A percentile compares a stretch with the other conserved stretches of the same genome.
These are phyloP conservation scores for Ambastaia sidthimunki DNA, from an alignment of 2,797 vertebrate genomes.

Conservation along the genomic window DNA sequence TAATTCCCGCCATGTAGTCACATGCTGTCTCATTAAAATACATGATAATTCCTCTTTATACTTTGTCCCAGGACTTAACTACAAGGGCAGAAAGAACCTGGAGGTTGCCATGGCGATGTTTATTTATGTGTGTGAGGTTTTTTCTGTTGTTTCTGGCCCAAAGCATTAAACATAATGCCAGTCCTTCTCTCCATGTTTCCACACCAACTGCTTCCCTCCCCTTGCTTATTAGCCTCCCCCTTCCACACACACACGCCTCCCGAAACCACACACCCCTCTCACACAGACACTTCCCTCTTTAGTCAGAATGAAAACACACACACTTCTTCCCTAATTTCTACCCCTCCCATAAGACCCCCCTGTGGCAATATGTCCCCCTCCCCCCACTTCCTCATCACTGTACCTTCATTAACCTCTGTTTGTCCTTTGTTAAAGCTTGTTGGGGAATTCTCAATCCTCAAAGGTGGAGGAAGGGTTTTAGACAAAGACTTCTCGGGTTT, in stretches of 20 bases:
- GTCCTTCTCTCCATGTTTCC: constrained; percentile 14
- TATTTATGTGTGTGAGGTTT: constrained; percentile 34
- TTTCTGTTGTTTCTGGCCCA: constrained; percentile 18
- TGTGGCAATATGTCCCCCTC: constrained; percentile 18
- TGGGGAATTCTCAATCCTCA: constrained; percentile 25
- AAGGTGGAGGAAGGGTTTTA: constrained; percentile 29
- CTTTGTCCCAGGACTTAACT: constrained; percentile 42
- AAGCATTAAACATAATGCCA: constrained; percentile 39
- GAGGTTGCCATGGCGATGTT: constrained; percentile 63
- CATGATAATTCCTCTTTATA: constrained; percentile 67
- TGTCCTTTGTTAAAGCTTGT: constrained; percentile 33
- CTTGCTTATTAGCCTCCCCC: neutral
- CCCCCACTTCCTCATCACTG: constrained; percentile 38
- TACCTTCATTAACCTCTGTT: constrained; percentile 32
- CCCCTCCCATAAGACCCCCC: constrained; percentile 18
- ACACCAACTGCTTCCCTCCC: constrained; percentile 4
- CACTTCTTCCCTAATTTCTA: constrained; percentile 16
- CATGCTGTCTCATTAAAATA: constrained; percentile 71
- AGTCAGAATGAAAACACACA: constrained; percentile 3
- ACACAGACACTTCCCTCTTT: neutral
- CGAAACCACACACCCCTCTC: neutral
- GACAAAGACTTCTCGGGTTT: constrained; percentile 7
- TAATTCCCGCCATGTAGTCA: constrained; percentile 59
- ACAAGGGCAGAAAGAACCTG: constrained; percentile 61
- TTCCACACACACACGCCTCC: constrained; percentile 22